phyloP scores from a whole-genome alignment of 2,797 vertebrate genomes.

The Lithobates pipiens region DNA sequence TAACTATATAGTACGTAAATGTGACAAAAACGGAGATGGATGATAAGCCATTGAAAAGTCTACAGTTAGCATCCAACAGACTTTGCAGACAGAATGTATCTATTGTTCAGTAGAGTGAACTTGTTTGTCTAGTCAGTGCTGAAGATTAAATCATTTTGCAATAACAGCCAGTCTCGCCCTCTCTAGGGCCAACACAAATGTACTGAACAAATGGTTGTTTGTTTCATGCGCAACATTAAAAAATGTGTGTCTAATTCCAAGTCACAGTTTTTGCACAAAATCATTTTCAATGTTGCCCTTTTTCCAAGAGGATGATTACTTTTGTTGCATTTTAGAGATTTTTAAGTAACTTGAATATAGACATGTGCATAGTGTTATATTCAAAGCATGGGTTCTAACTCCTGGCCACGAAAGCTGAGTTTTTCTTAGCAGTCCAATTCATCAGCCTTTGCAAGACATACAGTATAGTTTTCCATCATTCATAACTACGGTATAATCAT shows the following conservation, averaged over 20 bases:
- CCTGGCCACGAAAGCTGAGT: not conserved
- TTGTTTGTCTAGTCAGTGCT: conserved; percentile 34
- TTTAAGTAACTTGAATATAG: not conserved
- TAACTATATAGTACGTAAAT: not conserved
- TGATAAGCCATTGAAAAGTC: not conserved
- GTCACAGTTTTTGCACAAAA: conserved; percentile 36
- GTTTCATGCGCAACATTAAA: conserved; percentile 35
- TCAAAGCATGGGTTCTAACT: not conserved
- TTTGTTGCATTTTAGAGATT: conserved; percentile 19
- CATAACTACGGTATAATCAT: not conserved
- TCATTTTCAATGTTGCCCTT: conserved; percentile 24
- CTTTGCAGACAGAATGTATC: conserved; percentile 28
- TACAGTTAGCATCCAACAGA: not conserved
- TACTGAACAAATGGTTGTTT: conserved; percentile 45
- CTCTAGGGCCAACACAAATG: conserved; percentile 44
- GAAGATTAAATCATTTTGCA: conserved; percentile 54
- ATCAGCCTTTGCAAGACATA: not conserved
- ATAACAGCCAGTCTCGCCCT: conserved; percentile 9
- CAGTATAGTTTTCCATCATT: not conserved
- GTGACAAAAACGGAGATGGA: not conserved
- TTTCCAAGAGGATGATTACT: conserved; percentile 37
- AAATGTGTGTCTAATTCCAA: conserved; percentile 39
- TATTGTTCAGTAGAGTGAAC: conserved; percentile 34
- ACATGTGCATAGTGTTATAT: not conserved
- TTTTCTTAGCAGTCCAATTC: not conserved